Conservation (phyloP, 2,888 invertebrate species). For the Nudaria mundana region DNA sequence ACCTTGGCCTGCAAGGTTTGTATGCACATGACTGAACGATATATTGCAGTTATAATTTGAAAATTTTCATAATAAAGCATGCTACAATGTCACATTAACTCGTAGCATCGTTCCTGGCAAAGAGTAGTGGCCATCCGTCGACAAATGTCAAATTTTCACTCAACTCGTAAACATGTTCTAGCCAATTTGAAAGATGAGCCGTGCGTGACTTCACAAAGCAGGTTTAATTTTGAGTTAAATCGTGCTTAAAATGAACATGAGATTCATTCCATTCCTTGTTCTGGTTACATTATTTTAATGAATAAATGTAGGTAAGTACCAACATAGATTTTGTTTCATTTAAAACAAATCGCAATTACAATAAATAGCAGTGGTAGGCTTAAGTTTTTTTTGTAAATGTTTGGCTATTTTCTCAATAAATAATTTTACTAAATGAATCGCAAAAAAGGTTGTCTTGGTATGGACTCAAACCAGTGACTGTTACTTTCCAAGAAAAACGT, state of each 20-base stretch:
- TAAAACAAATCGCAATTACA: no score
- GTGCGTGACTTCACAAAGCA: slow-evolving; percentile 21
- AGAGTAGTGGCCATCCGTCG: slow-evolving; percentile 33
- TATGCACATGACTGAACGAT: slow-evolving; percentile 46
- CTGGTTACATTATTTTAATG: no score
- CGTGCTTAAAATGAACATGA: slow-evolving; percentile 3
- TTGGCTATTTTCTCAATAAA: no score
- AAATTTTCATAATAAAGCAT: slow-evolving; percentile 44
- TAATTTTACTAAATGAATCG: no score
- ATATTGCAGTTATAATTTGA: slow-evolving; percentile 49
- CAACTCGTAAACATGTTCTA: slow-evolving; percentile 37
- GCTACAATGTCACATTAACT: slow-evolving; percentile 43
- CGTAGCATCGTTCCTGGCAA: slow-evolving; percentile 38
- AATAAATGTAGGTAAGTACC: no score
- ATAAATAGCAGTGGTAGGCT: no score
- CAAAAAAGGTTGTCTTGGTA: no score
- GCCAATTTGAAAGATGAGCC: slow-evolving; percentile 28
- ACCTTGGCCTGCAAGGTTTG: slow-evolving; percentile 57
- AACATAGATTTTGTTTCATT: no score
- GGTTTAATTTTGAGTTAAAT: slow-evolving; percentile 13
- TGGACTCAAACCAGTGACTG: no score
- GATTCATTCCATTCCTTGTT: not conserved
- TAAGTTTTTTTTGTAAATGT: no score
- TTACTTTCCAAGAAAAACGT: no score
- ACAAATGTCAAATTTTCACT: slow-evolving; percentile 35